Evolutionary conservation across 2,888 invertebrate genomes (phyloP).

Genomic region (Malthinus flaveolus): DNA sequence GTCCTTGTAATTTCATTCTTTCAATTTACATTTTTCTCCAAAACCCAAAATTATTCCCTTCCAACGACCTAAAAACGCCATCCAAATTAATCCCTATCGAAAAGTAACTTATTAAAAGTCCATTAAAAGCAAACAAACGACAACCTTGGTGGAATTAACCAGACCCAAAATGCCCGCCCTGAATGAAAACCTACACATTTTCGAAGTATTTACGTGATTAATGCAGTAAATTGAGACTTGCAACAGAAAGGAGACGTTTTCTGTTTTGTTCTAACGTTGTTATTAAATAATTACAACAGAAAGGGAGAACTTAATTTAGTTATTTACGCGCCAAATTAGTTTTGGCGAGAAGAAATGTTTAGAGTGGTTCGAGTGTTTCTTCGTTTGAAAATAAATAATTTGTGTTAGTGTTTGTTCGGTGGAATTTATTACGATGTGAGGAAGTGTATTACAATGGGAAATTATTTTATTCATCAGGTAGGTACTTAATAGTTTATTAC

Average conservation of each 20-base stretch:
- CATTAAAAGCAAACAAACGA: neutral
- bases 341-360: neutral
- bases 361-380: neutral
- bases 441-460: no score
- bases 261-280: slow-evolving; percentile 16
- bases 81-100: no score
- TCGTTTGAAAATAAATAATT: no score
- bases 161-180: slow-evolving; percentile 49
- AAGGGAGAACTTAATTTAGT: neutral
- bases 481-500: no score
- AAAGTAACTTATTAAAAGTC: no score
- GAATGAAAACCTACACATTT: slow-evolving; percentile 57
- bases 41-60: neutral
- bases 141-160: slow-evolving; percentile 35
- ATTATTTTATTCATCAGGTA: no score
- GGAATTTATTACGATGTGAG: no score
- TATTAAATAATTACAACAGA: neutral
- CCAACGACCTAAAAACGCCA: neutral
- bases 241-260: slow-evolving; percentile 49
- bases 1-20: neutral
- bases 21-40: neutral
- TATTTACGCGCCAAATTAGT: neutral
- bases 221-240: slow-evolving; percentile 56
- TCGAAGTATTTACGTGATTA: slow-evolving; percentile 56
- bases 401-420: no score